These are phyloP conservation scores for Anneissia japonica DNA, from an alignment of 35 echinoderm and acorn worm species.

Conservation along the genomic window DNA sequence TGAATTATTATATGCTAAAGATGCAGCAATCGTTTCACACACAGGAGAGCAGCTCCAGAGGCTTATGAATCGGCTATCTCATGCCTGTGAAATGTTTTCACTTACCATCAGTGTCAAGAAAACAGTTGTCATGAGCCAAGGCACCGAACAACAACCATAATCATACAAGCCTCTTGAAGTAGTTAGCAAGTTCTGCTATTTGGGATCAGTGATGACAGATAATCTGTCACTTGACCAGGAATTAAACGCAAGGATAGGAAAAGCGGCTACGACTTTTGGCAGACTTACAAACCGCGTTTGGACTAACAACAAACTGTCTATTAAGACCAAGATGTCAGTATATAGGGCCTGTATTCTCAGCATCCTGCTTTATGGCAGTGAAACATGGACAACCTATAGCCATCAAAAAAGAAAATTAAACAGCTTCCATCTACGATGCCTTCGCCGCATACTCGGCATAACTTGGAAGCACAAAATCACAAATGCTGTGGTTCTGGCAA, in stretches of 20 bases:
- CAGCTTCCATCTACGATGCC: not conserved
- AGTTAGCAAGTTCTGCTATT: constrained; percentile 12
- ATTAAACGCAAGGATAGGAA: constrained; percentile 21
- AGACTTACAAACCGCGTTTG: constrained; percentile 41
- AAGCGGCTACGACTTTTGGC: constrained; percentile 14
- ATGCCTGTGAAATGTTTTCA: no score
- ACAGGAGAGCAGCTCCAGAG: no score
- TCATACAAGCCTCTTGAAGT: not conserved
- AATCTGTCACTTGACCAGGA: constrained; percentile 21
- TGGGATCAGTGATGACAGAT: not conserved
- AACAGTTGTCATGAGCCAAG: no score
- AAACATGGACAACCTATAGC: constrained; percentile 11
- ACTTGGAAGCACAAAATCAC: constrained; percentile 6
- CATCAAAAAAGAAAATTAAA: constrained; percentile 6
- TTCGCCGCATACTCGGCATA: constrained; percentile 22
- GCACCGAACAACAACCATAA: no score
- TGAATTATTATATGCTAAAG: no score
- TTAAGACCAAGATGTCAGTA: not conserved
- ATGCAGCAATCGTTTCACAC: no score
- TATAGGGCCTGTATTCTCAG: not conserved
- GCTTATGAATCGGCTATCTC: no score
- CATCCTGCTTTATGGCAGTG: constrained; percentile 14
- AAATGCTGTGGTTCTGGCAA: constrained; percentile 3
- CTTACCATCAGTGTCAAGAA: no score
- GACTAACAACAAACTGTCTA: constrained; percentile 22